A percentile compares a stretch with the other conserved stretches of the same genome.
These are phyloP conservation scores for Strigamia maritima DNA, from an alignment of 2,888 invertebrate species.

Conservation along the genomic window DNA sequence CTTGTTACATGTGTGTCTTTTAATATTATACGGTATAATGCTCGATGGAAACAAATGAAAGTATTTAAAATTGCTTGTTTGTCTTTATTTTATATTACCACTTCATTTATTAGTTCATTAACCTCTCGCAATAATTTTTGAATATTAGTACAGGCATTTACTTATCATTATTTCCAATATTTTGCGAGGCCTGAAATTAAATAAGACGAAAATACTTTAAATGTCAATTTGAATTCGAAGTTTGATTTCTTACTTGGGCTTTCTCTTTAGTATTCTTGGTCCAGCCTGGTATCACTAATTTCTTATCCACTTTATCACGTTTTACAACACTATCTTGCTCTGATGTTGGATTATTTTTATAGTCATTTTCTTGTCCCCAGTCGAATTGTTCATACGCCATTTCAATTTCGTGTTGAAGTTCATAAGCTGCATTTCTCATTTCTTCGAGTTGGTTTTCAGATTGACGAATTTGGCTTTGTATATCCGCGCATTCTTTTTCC, in stretches of 20 bases:
- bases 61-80: neutral
- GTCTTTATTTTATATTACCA: neutral
- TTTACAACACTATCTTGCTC: neutral
- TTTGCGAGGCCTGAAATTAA: slow-evolving; percentile 31
- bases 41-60: neutral
- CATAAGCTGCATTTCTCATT: neutral
- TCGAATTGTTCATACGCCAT: slow-evolving; percentile 31
- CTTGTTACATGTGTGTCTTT: neutral
- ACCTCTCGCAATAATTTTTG: neutral
- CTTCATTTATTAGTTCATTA: neutral
- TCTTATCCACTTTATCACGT: neutral
- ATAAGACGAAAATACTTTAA: neutral
- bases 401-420: slow-evolving; percentile 28
- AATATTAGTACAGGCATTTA: neutral
- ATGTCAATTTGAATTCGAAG: neutral
- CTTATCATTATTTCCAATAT: neutral
- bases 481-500: slow-evolving; percentile 11
- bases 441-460: slow-evolving; percentile 21
- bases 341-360: neutral
- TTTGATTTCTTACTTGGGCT: slow-evolving; percentile 36
- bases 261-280: slow-evolving; percentile 39
- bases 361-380: neutral
- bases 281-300: slow-evolving; percentile 37
- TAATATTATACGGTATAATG: neutral
- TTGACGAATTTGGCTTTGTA: slow-evolving; percentile 13